A percentile compares a stretch with the other conserved stretches of the same genome.
Evolutionary conservation across 2,888 invertebrate species (phyloP).

Genomic region (Ormyrus thymus): DNA sequence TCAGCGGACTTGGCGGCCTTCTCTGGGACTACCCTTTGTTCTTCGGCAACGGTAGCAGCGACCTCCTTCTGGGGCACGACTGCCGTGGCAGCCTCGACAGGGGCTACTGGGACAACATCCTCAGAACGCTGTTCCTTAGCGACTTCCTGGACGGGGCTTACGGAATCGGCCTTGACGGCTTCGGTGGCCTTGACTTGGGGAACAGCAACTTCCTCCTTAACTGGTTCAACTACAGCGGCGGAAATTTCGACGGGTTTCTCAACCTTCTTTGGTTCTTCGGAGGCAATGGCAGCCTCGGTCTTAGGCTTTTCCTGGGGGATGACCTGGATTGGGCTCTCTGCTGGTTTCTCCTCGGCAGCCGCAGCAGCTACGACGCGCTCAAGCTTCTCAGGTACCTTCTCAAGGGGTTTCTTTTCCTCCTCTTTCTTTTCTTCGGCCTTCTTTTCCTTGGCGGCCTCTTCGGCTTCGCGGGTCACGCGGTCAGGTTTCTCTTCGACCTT

Average conservation of each 20-base stretch:
- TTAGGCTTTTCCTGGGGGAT: conserved; percentile 22
- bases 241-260: conserved; percentile 16
- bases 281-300: conserved; percentile 41
- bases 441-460: conserved; percentile 45
- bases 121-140: conserved; percentile 47
- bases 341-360: not conserved
- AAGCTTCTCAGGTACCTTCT: conserved; percentile 31
- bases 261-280: conserved; percentile 43
- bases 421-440: conserved; percentile 42
- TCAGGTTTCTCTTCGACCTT: conserved; percentile 54
- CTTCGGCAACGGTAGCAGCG: conserved; percentile 47
- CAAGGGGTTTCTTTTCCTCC: conserved; percentile 26
- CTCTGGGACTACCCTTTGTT: conserved; percentile 43
- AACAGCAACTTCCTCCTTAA: not conserved
- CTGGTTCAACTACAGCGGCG: conserved; percentile 11
- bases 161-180: conserved; percentile 36
- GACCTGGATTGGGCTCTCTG: no score
- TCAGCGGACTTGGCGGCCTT: conserved; percentile 62
- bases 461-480: conserved; percentile 52
- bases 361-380: conserved; percentile 44
- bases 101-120: conserved; percentile 30
- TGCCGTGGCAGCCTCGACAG: conserved; percentile 15
- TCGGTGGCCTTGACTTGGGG: conserved; percentile 3
- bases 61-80: conserved; percentile 52
- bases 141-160: conserved; percentile 15